These are phyloP conservation scores for Drosophila austrosaltans DNA, from an alignment of 2,888 invertebrate genomes.

Conservation along the genomic window DNA sequence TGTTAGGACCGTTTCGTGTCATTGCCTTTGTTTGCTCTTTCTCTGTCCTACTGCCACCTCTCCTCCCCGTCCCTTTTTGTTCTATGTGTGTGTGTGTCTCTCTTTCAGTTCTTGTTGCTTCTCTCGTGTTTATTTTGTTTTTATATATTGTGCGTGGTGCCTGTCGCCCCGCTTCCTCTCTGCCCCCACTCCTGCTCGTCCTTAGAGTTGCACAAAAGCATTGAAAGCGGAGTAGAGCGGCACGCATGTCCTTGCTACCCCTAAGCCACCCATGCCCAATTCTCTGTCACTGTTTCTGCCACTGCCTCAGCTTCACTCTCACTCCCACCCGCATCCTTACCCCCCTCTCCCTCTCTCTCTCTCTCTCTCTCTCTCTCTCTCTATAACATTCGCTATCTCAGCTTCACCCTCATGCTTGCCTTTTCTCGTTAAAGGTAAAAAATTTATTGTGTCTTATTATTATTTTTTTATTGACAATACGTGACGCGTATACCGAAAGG, in stretches of 20 bases:
- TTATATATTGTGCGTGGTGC: slow-evolving; percentile 66
- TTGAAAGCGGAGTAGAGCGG: slow-evolving; percentile 46
- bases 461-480: slow-evolving; percentile 82
- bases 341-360: background rate
- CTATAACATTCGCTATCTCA: background rate
- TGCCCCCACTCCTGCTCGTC: slow-evolving; percentile 5
- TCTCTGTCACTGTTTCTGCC: too few species aligned
- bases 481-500: slow-evolving; percentile 78
- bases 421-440: slow-evolving; percentile 68
- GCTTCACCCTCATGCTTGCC: slow-evolving; percentile 37
- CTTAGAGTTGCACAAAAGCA: slow-evolving; percentile 62
- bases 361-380: background rate
- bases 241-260: slow-evolving; percentile 51
- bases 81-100: slow-evolving; percentile 1
- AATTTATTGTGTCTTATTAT: slow-evolving; percentile 82
- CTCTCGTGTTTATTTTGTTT: slow-evolving; percentile 72
- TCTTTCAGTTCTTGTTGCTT: slow-evolving; percentile 8
- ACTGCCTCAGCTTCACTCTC: too few species aligned
- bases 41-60: slow-evolving; percentile 17
- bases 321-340: slow-evolving; percentile 16
- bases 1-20: slow-evolving; percentile 71
- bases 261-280: slow-evolving; percentile 9
- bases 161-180: background rate
- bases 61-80: background rate
- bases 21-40: slow-evolving; percentile 74